Conservation (phyloP, 2,113 vertebrate species). For the Semnornis frantzii region DNA sequence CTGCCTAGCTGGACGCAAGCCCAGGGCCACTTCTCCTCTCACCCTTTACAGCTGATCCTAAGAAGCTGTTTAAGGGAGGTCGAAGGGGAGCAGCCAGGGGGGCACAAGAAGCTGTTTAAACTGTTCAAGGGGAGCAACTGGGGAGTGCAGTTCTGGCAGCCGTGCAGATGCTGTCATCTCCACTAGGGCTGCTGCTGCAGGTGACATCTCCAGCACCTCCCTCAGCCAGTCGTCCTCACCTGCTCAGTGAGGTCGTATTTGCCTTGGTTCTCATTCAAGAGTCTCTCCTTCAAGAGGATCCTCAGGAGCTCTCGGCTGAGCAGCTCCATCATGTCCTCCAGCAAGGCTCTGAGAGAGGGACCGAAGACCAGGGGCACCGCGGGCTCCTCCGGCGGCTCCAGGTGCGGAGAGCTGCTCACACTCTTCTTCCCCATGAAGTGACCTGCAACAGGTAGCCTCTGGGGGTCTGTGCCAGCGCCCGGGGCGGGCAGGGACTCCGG, state of each 20-base stretch:
- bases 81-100: neutral
- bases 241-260: conserved; percentile 55
- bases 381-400: conserved; percentile 51
- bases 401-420: conserved; percentile 44
- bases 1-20: neutral
- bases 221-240: conserved; percentile 68
- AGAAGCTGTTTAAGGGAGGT: neutral
- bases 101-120: no score
- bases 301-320: conserved; percentile 79
- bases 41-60: neutral
- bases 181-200: neutral
- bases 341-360: conserved; percentile 43
- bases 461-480: accelerated
- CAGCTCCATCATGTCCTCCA: conserved; percentile 70
- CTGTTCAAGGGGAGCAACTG: neutral
- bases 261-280: conserved; percentile 66
- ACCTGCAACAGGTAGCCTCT: conserved; percentile 62
- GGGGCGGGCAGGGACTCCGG: no score
- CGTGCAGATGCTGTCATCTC: neutral
- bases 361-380: neutral
- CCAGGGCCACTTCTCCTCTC: neutral
- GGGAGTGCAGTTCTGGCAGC: neutral
- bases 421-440: conserved; percentile 98
- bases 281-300: conserved; percentile 70
- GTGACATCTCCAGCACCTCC: neutral